Evolutionary conservation across 2,113 vertebrate species (phyloP), one percentile per base, ranked within the genome.

Genomic region (Coryphaenoides rupestris): DNA sequence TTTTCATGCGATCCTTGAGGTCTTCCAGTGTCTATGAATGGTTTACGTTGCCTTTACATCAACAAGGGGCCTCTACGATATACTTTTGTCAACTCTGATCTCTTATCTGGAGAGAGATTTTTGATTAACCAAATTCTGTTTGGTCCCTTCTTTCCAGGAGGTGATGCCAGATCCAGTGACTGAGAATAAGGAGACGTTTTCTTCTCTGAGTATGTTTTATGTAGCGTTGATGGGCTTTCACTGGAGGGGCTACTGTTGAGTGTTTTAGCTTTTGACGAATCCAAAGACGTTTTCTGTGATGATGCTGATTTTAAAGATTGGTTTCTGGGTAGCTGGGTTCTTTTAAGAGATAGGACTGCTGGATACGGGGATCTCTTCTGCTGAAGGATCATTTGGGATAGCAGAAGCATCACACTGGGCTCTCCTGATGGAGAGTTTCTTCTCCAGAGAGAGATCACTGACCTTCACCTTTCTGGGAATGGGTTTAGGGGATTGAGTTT

Each of bases 111-210:
- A 3, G 80, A 86, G 3, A 74, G 15, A 15, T 82, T 75, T 60
- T 70, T 68, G 15, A 15, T 40, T 2, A 40, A 40, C 33, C 33
- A 40, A 1, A 57, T 63, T 81, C 49, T 53, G 71, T 10, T 33
- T 66, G 21, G 61, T 47, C 65, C 66, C 80, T 21, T 47, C 73
- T 63, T 80, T 19, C 66, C 63, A 16, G 83, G 74, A 0, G 82
- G 70, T 10, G 77, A 86, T 1, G 2, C 28, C n/a, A 80, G 22
- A 56, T 85, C 86, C 58, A 84, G 47, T 65, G 87, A 86, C 64
- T 86, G 76, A 69, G 84, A 86, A 69, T 79, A 74, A 54, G 83
- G 78, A 56, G 77, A 86, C 0, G 1, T 21, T 67, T 19, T 80
- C 16, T 74, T 78, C 24, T 60, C 69, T 6, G 15, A 10, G 62